Percentiles rank a stretch among this genome's conserved stretches.
phyloP scores from a whole-genome alignment of 2,797 vertebrate species.

The Rhinogobio ventralis region DNA sequence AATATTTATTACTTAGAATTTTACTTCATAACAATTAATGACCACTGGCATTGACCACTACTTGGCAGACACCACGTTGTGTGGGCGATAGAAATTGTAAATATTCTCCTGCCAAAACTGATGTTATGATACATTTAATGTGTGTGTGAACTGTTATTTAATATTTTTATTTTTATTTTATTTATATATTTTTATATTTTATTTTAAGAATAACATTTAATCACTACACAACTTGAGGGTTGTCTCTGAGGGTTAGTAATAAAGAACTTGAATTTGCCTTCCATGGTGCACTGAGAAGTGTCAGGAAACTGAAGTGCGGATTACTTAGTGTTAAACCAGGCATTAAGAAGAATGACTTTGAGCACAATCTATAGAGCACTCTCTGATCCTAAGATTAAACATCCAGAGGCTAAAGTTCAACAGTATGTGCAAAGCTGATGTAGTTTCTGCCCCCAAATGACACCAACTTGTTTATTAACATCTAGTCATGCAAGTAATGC shows the following conservation, averaged over 20 bases:
- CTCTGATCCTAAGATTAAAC: slow-evolving; percentile 7
- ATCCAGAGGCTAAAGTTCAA: slow-evolving; percentile 16
- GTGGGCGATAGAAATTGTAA: neutral
- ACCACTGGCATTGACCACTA: no score
- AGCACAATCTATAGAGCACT: neutral
- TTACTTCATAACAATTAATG: neutral
- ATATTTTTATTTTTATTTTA: neutral
- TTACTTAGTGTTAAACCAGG: neutral
- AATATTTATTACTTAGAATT: neutral
- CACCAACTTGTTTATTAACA: slow-evolving; percentile 22
- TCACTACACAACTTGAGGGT: neutral
- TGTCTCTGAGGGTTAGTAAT: neutral
- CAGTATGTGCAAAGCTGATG: slow-evolving; percentile 6
- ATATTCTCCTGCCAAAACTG: neutral
- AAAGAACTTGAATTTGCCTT: neutral
- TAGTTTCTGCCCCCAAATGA: slow-evolving; percentile 17
- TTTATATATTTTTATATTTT: neutral
- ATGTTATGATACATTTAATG: neutral
- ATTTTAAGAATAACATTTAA: neutral
- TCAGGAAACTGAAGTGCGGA: neutral
- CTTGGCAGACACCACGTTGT: neutral
- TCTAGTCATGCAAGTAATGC: slow-evolving; percentile 31
- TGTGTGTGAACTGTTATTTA: neutral
- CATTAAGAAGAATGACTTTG: neutral
- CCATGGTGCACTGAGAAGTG: slow-evolving; percentile 1